Evolutionary conservation across 2,113 vertebrate genomes (phyloP), one percentile per base, ranked within the genome.

Genomic region (Ameiurus melas): DNA sequence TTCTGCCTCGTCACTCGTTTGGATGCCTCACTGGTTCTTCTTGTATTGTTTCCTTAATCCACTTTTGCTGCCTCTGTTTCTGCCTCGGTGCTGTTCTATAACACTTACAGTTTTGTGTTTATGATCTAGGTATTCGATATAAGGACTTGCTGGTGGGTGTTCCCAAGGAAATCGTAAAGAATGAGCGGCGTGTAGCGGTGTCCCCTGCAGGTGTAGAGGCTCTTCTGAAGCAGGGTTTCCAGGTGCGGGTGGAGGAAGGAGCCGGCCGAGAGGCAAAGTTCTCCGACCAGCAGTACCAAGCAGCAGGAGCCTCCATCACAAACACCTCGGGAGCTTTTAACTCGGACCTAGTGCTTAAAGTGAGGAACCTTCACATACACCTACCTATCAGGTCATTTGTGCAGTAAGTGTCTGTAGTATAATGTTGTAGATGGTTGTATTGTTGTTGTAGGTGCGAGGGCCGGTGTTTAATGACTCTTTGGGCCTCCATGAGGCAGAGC

Each of bases 401-500:
- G 22, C 39, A 25, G 25, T 30, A 1, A 53, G 77, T n/a, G 20
- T 19, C 55, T 55, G 2, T n/a, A 17, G 7, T 30, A 17, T 77
- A 16, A 55, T 79, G 47, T 9, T 78, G 47, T n/a, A 53, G 27
- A 53, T 53, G 22, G 10, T 47, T 13, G 39, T 22, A 19, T 43
- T 62, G 80, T 66, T 36, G 47, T 86, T 55, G 39, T 85, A 95
- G 94, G 93, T 95, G 16, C 92, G 95, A 90, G 94, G 92, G 13
- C 93, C 94, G 39, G 90, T 87, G 85, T 87, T 95, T 87, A 96
- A 90, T 43, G 90, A 94, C 13, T 83, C 77, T 6, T 17, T 97
- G 91, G 96, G 96, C 17, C 30, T 94, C 58, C 98, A 99, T 1
- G 98, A 99, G 90, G 94, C 93, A 8, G 97, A 98, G 30, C 94